These are phyloP conservation scores for Glaucidium brasilianum DNA, from an alignment of 2,113 vertebrate genomes.

Conservation along the genomic window DNA sequence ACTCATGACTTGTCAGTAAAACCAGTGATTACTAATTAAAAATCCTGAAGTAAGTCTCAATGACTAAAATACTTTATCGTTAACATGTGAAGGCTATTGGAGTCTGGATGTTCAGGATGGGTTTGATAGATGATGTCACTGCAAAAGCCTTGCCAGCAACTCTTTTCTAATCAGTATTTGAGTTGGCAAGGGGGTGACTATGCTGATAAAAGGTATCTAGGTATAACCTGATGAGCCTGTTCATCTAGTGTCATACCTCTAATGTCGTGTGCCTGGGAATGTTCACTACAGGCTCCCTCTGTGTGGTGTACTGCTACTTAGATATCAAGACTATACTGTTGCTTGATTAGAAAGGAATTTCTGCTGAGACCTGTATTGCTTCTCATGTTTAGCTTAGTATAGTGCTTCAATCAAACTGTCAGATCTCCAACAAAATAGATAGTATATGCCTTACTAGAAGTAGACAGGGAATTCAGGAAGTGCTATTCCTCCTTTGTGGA, in stretches of 20 bases:
- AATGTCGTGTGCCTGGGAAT: neutral
- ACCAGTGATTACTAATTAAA: neutral
- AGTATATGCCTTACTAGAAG: neutral
- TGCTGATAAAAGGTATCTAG: neutral
- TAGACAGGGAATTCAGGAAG: neutral
- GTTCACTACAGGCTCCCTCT: neutral
- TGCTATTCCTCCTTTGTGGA: neutral
- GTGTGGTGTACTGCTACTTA: neutral
- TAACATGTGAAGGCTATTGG: neutral
- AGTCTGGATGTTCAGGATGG: neutral
- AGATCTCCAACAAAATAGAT: neutral
- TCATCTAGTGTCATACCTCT: neutral
- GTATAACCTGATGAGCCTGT: neutral
- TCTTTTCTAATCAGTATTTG: neutral
- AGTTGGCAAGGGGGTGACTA: neutral
- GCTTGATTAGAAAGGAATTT: neutral
- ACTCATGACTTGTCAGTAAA: neutral
- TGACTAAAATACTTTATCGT: neutral
- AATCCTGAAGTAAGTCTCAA: neutral
- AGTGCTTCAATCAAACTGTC: neutral
- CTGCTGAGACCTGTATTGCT: neutral
- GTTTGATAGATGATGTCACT: neutral
- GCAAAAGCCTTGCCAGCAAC: neutral
- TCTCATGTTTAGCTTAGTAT: neutral
- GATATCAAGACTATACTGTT: neutral